Evolutionary conservation across 2,888 invertebrate species (phyloP), one percentile per base, ranked within the genome.

Genomic region (Furcula furcula): DNA sequence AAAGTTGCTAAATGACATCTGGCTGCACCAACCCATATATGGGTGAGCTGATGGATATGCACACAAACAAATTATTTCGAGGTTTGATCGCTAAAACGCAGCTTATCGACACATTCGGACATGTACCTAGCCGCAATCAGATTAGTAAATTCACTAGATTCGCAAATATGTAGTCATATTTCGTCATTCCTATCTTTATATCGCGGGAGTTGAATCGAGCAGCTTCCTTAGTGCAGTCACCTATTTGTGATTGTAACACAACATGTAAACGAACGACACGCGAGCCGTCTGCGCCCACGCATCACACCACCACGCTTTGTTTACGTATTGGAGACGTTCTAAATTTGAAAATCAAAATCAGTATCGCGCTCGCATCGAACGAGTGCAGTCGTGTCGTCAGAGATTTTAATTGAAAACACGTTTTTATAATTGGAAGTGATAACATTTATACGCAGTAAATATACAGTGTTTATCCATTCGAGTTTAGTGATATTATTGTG

Each of bases 331-430:
- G 9, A n/a, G 31, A 31, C 37, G 65, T 73, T 77, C 75, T 68
- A 69, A 61, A 69, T 71, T 73, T 59, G 52, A 65, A 65, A 46
- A 52, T 48, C 32, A 29, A 29, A 33, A 40, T 50, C 76, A 83
- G 82, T 85, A 45, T 43, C 36, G 61, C 46, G 49, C 32, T 32
- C 48, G 54, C 70, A 65, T 60, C 65, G 71, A 63, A 39, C 55
- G 66, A 56, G 76, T 31, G 32, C 41, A 49, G 56, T 58, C 76
- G 77, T 56, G 67, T 62, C 48, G 2, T 4, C n/a, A 9, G 11
- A 13, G 19, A 13, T 25, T 29, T 9, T 16, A 12, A 6, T 7
- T 18, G 29, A 23, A 12, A 7, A 32, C 9, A 28, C 26, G 19
- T 23, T 26, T 6, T 30, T 29, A 14, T 27, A n/a, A 21, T 15